Evolutionary conservation across 2,113 vertebrate species (phyloP).

Genomic region (Otocyon megalotis): DNA sequence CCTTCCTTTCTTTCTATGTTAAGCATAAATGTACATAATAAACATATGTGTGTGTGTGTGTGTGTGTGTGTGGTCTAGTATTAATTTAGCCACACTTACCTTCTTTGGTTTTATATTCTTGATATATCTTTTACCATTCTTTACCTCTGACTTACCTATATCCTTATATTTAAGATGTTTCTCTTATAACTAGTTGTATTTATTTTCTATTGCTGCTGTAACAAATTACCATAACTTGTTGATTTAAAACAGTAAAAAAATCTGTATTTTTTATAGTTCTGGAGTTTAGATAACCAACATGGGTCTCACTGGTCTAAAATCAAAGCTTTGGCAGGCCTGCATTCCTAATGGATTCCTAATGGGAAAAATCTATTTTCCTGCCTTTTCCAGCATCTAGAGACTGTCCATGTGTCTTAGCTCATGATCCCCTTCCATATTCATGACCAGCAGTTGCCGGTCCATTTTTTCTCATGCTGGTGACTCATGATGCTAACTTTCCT

Average conservation of each 20-base stretch:
- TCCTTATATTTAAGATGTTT: conserved; percentile 11
- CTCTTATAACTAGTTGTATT: background rate
- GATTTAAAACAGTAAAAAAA: background rate
- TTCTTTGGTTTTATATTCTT: conserved; percentile 13
- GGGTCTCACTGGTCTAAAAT: background rate
- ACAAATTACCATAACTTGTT: background rate
- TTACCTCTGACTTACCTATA: background rate
- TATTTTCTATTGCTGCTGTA: background rate
- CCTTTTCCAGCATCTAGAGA: background rate
- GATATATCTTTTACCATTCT: background rate
- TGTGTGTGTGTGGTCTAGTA: too few species aligned
- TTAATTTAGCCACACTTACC: background rate
- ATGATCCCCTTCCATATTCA: background rate
- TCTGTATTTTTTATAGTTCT: background rate
- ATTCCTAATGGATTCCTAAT: background rate
- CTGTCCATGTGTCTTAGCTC: background rate
- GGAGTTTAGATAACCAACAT: background rate
- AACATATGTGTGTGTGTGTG: too few species aligned
- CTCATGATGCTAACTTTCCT: background rate
- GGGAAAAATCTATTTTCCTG: background rate
- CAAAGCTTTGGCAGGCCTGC: background rate
- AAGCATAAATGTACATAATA: background rate
- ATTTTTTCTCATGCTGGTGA: background rate
- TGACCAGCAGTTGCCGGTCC: background rate
- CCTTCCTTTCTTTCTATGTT: background rate